Evolutionary conservation across 2,888 invertebrate species (phyloP).

Genomic region (Diploptera punctata): DNA sequence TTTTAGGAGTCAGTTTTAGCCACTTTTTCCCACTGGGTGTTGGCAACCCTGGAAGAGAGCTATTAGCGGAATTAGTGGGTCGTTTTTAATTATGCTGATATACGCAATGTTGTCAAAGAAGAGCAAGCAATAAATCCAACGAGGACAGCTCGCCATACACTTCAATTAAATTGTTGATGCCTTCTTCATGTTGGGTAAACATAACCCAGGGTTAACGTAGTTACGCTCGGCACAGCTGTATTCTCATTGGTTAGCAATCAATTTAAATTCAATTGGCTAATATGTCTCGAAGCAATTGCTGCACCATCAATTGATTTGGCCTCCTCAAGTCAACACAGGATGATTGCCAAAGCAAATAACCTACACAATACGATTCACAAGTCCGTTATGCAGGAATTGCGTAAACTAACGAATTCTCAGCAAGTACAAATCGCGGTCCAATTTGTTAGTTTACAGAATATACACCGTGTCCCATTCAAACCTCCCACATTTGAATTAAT

Average conservation of each 20-base stretch:
- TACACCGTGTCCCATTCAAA: no score
- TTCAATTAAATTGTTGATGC: slow-evolving; percentile 9
- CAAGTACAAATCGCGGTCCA: no score
- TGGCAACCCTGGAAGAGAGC: no score
- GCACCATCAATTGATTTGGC: slow-evolving; percentile 17
- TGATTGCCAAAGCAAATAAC: no score
- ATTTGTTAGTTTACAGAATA: no score
- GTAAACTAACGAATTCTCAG: no score
- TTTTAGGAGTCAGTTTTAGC: no score
- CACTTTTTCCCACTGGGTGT: no score
- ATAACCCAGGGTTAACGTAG: slow-evolving; percentile 10
- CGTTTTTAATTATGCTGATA: not conserved
- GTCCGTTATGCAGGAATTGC: no score
- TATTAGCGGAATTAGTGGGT: not conserved
- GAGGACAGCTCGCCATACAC: not conserved
- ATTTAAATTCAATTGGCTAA: slow-evolving; percentile 33
- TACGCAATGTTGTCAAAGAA: not conserved
- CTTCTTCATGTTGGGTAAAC: slow-evolving; percentile 8
- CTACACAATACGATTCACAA: no score
- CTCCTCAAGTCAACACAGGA: slow-evolving; percentile 12
- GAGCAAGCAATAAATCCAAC: not conserved
- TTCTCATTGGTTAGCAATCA: slow-evolving; percentile 5
- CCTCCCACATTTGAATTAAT: no score
- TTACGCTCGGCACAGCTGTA: not conserved
- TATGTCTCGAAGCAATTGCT: slow-evolving; percentile 34